A percentile compares a stretch with the other conserved stretches of the same genome.
Conservation (phyloP, 2,888 invertebrate species). For the Dysmachus trigonus region DNA sequence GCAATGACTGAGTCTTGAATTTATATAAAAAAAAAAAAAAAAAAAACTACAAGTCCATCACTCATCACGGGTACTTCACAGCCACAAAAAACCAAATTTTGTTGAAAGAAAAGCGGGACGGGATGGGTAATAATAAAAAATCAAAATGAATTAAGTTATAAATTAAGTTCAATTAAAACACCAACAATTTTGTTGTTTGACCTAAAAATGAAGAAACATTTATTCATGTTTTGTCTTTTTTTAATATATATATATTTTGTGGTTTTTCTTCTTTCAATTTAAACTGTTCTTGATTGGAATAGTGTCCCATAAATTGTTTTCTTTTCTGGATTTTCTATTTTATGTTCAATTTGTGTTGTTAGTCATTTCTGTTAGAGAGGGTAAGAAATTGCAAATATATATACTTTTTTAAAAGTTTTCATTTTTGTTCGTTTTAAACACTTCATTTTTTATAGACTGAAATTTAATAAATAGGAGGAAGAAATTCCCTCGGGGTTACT, state of each 20-base stretch:
- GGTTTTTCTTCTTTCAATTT: slow-evolving; percentile 35
- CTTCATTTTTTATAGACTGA: slow-evolving; percentile 24
- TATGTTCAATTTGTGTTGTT: slow-evolving; percentile 31
- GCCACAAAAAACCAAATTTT: neutral
- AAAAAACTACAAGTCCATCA: neutral
- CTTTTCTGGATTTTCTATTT: slow-evolving; percentile 25
- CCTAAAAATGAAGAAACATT: slow-evolving; percentile 79
- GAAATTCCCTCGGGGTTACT: slow-evolving; percentile 34
- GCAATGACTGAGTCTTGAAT: neutral
- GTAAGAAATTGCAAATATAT: slow-evolving; percentile 38
- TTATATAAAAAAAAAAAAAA: neutral
- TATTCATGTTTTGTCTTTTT: slow-evolving; percentile 76
- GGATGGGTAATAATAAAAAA: neutral
- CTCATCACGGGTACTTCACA: neutral
- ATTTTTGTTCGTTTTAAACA: slow-evolving; percentile 18
- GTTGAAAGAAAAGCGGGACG: neutral
- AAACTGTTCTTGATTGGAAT: slow-evolving; percentile 34
- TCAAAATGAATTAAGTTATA: slow-evolving; percentile 18
- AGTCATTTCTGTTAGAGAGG: slow-evolving; percentile 37
- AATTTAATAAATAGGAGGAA: slow-evolving; percentile 36
- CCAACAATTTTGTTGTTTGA: slow-evolving; percentile 65
- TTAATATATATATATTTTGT: slow-evolving; percentile 53
- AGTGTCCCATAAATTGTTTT: slow-evolving; percentile 33
- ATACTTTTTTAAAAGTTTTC: slow-evolving; percentile 31
- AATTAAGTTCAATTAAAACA: slow-evolving; percentile 50